Evolutionary conservation across 2,888 invertebrate species (phyloP), one percentile per base, ranked within the genome.

Genomic region (Cephalotes varians): DNA sequence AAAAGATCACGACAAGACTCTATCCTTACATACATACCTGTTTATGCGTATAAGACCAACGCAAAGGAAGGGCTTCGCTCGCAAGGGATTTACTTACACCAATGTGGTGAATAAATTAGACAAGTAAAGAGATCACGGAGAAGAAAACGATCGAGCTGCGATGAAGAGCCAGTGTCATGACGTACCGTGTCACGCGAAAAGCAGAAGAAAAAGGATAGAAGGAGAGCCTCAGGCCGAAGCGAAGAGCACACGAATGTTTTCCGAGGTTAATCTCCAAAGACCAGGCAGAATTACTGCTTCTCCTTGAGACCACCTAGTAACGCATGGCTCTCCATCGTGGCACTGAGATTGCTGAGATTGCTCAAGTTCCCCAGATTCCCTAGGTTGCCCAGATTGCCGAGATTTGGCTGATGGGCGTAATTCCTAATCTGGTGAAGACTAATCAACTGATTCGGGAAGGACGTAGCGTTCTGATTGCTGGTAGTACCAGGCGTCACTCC

Each of bases 371-470:
- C 91, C 7, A 94, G 90, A 81, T 94, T 93, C 25, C 94, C 93
- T 28, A 94, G 91, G 84, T 93, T 93, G 34, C 93, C 92, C 9
- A 94, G 91, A 82, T 94, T 93, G 6, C 97, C 96, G 54, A 96
- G 96, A 87, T 97, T 97, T 85, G 98, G 98, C 94, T 98, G 98
- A 94, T 98, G 98, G 86, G 98, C 98, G 95, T 98, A 99, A 95
- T 99, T 99, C 95, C 99, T 96, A 93, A 99, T 99, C 95, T 99
- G 99, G 95, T 99, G 99, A 90, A 99, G 96, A 91, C 98, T 98
- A 95, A 98, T 98, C 95, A 98, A 96, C 95, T 98, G 98, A 95
- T 98, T 98, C 84, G 98, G 98, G 95, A 98, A 98, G 82, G 97
- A 96, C 88, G 96, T 96, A 1, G 96, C 96, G 83, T 95, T 95